Evolutionary conservation across 2,797 vertebrate species (phyloP), one percentile per base, ranked within the genome.

Genomic region (Odontamblyopus lacepedii): DNA sequence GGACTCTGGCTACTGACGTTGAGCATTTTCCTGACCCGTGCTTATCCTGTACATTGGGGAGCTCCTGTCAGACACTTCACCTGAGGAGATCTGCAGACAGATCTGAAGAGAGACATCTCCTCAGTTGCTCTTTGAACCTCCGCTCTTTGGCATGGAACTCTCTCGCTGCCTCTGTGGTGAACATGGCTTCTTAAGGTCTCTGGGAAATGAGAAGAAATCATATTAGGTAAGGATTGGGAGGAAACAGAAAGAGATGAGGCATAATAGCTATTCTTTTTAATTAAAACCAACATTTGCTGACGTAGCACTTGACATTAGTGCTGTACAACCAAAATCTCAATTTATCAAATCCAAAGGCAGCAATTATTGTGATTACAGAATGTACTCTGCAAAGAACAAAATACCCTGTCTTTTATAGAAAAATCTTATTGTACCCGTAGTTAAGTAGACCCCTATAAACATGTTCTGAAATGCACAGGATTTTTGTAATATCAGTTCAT

Each of bases 31-130:
- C 57, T 60, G 13, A 30, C 26, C 2, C 30, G 15, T 60, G 27
- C 57, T 57, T 12, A 60, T 29, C 6, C 5, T 30, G 61, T 38
- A 30, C 59, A 32, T 32, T 16, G 19, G 30, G 38, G 41, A 64
- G 4, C 12, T 2, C 8, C 2, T 2, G 26, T 73, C 51, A 63
- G 23, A 26, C 27, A 55, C 0, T 66, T 83, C 71, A 92, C 91
- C 90, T 82, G 79, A 57, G 53, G 0, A 97, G 77, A 56, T 96
- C 96, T 75, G 82, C 91, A 79, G 94, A 91, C 81, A 96, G 88
- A 64, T 93, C 94, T 44, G 92, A 88, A 38, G 95, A 92, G 74
- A 95, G 78, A 70, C 68, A 68, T 85, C 88, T 94, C 82, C 89
- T 93, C 83, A 97, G 89, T 78, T 92, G 88, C 84, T 93, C 92